Conservation (phyloP, 2,888 invertebrate species). For the Gortyna flavago region DNA sequence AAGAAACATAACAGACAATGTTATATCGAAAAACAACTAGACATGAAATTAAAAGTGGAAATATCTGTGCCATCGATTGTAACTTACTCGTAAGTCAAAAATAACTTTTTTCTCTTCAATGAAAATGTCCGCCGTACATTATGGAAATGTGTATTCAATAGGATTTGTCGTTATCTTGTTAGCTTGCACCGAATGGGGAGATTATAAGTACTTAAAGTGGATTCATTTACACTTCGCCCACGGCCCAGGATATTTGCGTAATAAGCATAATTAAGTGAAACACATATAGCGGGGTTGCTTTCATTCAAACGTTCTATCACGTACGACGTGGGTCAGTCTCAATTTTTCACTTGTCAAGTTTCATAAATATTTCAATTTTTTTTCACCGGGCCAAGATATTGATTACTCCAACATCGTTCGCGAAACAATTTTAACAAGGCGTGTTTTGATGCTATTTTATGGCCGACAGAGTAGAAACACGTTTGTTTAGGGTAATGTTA, state of each 20-base stretch:
- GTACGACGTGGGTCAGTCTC: conserved; percentile 41
- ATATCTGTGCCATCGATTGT: neutral
- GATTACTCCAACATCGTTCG: conserved; percentile 34
- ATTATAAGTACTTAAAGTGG: conserved; percentile 35
- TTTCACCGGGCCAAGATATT: conserved; percentile 33
- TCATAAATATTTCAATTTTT: conserved; percentile 50
- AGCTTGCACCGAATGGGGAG: conserved; percentile 40
- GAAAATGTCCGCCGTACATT: conserved; percentile 2
- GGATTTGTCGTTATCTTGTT: conserved; percentile 47
- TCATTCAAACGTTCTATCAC: conserved; percentile 55
- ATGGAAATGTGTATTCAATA: conserved; percentile 29
- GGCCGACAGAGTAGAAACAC: conserved; percentile 23
- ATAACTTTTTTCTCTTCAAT: neutral
- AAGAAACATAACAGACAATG: neutral
- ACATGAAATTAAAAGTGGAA: neutral
- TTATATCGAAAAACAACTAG: neutral
- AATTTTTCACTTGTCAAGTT: conserved; percentile 54
- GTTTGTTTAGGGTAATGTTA: conserved; percentile 14
- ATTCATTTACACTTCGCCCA: conserved; percentile 43
- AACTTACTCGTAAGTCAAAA: neutral
- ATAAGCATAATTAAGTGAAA: conserved; percentile 54
- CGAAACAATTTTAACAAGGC: conserved; percentile 24
- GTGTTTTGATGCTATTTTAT: conserved; percentile 24
- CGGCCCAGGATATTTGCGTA: conserved; percentile 49
- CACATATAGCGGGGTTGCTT: conserved; percentile 42